phyloP scores from a whole-genome alignment of 2,113 vertebrate species.

The Pica pica region DNA sequence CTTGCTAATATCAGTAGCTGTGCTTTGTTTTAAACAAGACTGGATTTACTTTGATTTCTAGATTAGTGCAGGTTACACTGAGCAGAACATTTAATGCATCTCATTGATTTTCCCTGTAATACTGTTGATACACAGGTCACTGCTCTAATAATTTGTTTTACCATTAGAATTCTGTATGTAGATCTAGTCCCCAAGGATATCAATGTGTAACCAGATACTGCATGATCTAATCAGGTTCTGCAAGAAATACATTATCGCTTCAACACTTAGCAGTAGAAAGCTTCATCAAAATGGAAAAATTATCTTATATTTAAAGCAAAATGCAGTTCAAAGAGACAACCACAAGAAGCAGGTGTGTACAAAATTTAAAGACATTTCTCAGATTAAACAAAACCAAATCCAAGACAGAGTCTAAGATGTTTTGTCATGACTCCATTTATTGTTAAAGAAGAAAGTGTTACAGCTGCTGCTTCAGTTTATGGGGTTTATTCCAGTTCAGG shows the following conservation, averaged over 20 bases:
- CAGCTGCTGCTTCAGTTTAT: not conserved
- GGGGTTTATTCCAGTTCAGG: not conserved
- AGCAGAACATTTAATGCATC: constrained; percentile 18
- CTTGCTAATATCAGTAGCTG: not conserved
- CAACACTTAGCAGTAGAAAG: not conserved
- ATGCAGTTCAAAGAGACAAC: not conserved
- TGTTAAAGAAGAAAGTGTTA: constrained; percentile 1
- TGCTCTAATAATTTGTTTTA: constrained; percentile 24
- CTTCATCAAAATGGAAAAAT: not conserved
- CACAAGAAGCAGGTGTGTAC: not conserved
- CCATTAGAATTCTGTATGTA: constrained; percentile 26
- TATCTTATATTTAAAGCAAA: not conserved
- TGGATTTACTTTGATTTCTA: constrained; percentile 35
- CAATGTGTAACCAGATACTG: not conserved
- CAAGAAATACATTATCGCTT: not conserved
- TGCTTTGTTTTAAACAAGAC: not conserved
- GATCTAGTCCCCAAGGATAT: not conserved
- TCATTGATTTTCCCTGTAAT: constrained; percentile 23
- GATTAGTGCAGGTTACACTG: not conserved
- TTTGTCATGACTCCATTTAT: not conserved
- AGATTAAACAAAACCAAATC: not conserved
- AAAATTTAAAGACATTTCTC: not conserved
- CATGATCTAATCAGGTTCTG: not conserved
- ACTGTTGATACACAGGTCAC: not conserved
- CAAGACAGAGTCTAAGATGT: not conserved